These are phyloP conservation scores for Polydrusus pterygomalis DNA, from an alignment of 2,888 invertebrate species.

Conservation along the genomic window DNA sequence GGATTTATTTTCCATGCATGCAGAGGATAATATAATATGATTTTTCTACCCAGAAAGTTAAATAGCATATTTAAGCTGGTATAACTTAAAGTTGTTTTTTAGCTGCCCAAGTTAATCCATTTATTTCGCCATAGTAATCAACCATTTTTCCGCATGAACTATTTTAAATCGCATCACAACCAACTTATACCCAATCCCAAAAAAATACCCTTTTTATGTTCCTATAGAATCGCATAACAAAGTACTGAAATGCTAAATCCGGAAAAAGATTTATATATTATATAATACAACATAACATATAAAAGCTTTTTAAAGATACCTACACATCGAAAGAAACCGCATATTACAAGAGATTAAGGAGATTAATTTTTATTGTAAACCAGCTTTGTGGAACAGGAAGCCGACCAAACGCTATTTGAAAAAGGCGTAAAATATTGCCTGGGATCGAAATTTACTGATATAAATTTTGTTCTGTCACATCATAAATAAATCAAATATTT, in stretches of 20 bases:
- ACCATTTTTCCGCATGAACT: constrained; percentile 48
- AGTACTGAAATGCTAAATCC: constrained; percentile 33
- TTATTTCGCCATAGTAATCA: constrained; percentile 26
- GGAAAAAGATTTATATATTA: constrained; percentile 50
- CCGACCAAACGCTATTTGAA: constrained; percentile 16
- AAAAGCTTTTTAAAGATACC: constrained; percentile 49
- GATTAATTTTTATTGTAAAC: constrained; percentile 41
- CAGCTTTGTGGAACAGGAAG: constrained; percentile 18
- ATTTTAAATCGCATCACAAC: constrained; percentile 31
- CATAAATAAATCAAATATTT: not conserved
- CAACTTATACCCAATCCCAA: not conserved
- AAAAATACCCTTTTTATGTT: constrained; percentile 19
- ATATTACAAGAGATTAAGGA: constrained; percentile 43
- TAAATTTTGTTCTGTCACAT: constrained; percentile 13
- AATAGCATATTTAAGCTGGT: too few relatives aligned
- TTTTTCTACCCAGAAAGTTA: too few relatives aligned
- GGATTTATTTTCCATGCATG: too few relatives aligned
- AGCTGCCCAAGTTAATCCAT: too few relatives aligned
- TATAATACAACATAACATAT: constrained; percentile 50
- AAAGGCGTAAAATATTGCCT: constrained; percentile 25
- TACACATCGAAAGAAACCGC: constrained; percentile 31
- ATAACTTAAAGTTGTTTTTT: too few relatives aligned
- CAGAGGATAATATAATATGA: too few relatives aligned
- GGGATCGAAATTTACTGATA: not conserved
- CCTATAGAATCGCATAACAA: constrained; percentile 20